Evolutionary conservation across 2,888 invertebrate species (phyloP).

Genomic region (Zeuzera pyrina): DNA sequence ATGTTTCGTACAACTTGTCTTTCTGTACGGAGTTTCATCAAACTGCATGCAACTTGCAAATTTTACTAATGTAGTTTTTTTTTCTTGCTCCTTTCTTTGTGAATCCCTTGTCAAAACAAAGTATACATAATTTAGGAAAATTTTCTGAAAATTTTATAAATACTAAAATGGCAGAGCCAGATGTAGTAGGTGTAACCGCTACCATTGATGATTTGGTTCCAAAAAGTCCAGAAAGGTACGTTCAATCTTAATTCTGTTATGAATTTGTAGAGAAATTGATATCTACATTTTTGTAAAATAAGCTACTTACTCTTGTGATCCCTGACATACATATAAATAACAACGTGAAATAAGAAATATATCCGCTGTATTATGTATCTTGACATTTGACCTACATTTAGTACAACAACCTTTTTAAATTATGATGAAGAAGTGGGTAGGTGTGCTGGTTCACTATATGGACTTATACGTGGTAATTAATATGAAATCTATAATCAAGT

Average conservation of each 20-base stretch:
- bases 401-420: constrained; percentile 21
- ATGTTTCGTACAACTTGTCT: too few species aligned
- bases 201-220: constrained; percentile 66
- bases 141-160: constrained; percentile 21
- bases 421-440: constrained; percentile 18
- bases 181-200: constrained; percentile 56
- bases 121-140: constrained; percentile 22
- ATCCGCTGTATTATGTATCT: constrained; percentile 13
- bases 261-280: not conserved
- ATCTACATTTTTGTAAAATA: not conserved
- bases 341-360: constrained; percentile 8
- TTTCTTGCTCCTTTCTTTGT: constrained; percentile 31
- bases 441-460: too few species aligned
- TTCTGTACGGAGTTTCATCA: too few species aligned
- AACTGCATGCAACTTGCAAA: too few species aligned
- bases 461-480: too few species aligned
- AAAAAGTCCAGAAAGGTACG: constrained; percentile 65
- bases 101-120: constrained; percentile 50
- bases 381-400: constrained; percentile 58
- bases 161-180: constrained; percentile 56
- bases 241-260: constrained; percentile 1
- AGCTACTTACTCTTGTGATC: not conserved
- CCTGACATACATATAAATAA: constrained; percentile 3
- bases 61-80: too few species aligned
- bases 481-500: too few species aligned